Percentiles rank a stretch among this genome's conserved stretches.
These are phyloP conservation scores for Misgurnus mizolepis DNA, from an alignment of 2,113 vertebrate species.

Conservation along the genomic window DNA sequence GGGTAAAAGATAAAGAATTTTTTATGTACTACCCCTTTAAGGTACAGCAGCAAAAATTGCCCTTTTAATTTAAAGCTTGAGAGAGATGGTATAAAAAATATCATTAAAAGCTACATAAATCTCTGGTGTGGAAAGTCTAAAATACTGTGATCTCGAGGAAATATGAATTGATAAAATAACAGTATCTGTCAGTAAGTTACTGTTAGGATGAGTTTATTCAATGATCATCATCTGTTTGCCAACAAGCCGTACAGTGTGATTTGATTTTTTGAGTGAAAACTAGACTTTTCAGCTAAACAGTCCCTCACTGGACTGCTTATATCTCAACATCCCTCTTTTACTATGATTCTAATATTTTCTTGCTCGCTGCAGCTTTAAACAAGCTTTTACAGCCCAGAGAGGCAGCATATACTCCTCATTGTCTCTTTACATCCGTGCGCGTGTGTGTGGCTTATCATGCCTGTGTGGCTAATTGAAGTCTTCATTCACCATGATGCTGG, in stretches of 20 bases:
- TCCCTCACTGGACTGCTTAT: conserved; percentile 14
- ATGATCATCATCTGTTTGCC: neutral
- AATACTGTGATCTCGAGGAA: too few relatives aligned
- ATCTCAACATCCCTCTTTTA: conserved; percentile 29
- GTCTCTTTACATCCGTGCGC: conserved; percentile 56
- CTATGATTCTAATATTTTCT: conserved; percentile 10
- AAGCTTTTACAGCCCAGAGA: conserved; percentile 38
- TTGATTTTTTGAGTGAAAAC: conserved; percentile 14
- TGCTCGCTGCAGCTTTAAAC: conserved; percentile 25
- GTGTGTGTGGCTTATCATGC: conserved; percentile 74
- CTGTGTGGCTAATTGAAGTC: conserved; percentile 80
- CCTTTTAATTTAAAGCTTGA: neutral
- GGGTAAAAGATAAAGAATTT: too few relatives aligned
- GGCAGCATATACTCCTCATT: conserved; percentile 28
- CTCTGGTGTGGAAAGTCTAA: too few relatives aligned
- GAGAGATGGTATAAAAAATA: neutral
- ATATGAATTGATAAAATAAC: too few relatives aligned
- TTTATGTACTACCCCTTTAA: neutral
- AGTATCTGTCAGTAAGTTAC: neutral
- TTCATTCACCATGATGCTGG: conserved; percentile 71
- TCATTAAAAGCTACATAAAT: neutral
- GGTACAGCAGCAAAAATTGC: neutral
- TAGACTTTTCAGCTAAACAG: neutral
- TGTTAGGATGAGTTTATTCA: neutral
- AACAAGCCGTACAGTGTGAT: neutral